Percentiles rank a stretch among this genome's conserved stretches.
Conservation (phyloP, 2,888 invertebrate genomes). For the Drosophila infuscata region DNA sequence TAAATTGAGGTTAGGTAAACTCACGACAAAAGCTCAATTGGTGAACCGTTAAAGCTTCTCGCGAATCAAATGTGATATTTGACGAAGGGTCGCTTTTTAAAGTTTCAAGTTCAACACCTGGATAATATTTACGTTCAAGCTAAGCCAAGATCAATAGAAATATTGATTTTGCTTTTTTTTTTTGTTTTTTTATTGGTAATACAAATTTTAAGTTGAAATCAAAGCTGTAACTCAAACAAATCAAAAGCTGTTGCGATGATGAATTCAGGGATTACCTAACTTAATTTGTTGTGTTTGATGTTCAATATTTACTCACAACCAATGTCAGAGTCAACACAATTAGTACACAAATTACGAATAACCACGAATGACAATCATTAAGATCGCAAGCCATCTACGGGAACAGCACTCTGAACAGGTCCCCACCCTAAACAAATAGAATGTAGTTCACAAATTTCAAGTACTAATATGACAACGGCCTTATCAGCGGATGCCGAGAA, state of each 20-base stretch:
- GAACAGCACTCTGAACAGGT: conserved; percentile 2
- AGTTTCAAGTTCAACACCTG: conserved; percentile 7
- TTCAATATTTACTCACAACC: conserved; percentile 33
- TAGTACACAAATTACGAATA: conserved; percentile 27
- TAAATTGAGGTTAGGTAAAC: conserved; percentile 21
- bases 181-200: background rate
- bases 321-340: conserved; percentile 26
- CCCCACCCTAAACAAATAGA: conserved; percentile 20
- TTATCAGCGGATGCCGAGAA: conserved; percentile 42
- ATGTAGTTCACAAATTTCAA: conserved; percentile 26
- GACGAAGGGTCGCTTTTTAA: background rate
- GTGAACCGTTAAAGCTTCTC: conserved; percentile 28
- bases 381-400: conserved; percentile 12
- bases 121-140: background rate
- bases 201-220: background rate
- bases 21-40: conserved; percentile 3
- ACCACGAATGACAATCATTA: conserved; percentile 7
- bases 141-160: background rate
- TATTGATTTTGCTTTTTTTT: background rate
- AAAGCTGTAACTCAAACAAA: background rate
- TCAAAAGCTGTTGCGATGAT: background rate
- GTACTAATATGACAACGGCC: conserved; percentile 30
- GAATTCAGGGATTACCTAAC: conserved; percentile 13
- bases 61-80: conserved; percentile 4
- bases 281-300: conserved; percentile 34